Evolutionary conservation across 2,113 vertebrate genomes (phyloP).

Genomic region (Python bivittatus): DNA sequence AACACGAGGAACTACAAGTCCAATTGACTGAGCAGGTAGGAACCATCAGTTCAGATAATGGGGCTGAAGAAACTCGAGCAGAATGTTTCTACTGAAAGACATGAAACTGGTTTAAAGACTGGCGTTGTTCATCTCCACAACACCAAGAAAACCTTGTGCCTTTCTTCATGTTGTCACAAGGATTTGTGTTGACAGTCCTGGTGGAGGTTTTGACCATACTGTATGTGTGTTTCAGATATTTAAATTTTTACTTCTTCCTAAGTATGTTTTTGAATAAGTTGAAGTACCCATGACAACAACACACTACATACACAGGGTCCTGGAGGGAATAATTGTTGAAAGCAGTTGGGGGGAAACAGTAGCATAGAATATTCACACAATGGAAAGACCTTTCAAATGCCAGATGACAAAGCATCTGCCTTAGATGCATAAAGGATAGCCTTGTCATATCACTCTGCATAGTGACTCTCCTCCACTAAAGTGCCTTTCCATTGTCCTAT

Average conservation of each 20-base stretch:
- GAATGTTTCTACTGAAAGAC: background rate
- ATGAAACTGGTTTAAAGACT: background rate
- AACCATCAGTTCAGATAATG: background rate
- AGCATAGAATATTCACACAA: conserved; percentile 37
- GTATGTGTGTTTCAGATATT: conserved; percentile 9
- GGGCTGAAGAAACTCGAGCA: background rate
- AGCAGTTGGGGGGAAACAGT: background rate
- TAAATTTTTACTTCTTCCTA: conserved; percentile 16
- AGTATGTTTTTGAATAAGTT: background rate
- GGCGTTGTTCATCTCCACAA: background rate
- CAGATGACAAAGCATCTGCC: conserved; percentile 39
- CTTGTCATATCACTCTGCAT: conserved; percentile 43
- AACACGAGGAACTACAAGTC: background rate
- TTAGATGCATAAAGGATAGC: conserved; percentile 53
- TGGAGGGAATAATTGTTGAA: background rate
- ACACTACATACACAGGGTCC: accelerated
- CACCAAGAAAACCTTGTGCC: background rate
- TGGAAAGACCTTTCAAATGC: conserved; percentile 27
- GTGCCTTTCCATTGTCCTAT: conserved; percentile 46
- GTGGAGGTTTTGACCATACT: background rate
- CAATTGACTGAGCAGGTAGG: background rate
- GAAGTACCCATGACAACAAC: conserved; percentile 55
- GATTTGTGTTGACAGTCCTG: background rate
- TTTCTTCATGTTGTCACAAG: background rate
- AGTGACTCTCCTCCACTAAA: conserved; percentile 41